A percentile compares a stretch with the other conserved stretches of the same genome.
Conservation (phyloP, 2,797 vertebrate species). For the Pantherophis vulpinus region DNA sequence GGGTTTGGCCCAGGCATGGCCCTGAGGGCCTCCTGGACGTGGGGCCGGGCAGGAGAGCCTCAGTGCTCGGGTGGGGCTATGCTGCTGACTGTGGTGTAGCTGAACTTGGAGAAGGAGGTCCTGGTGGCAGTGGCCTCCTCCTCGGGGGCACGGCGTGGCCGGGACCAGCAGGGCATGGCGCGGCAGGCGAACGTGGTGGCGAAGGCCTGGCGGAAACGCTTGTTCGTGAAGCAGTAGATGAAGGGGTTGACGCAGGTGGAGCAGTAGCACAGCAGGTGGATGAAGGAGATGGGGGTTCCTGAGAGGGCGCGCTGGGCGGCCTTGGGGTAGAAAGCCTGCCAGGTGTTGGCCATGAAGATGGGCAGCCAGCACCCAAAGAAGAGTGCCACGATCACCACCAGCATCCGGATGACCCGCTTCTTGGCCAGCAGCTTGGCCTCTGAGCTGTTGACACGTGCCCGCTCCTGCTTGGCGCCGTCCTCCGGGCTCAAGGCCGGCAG, state of each 20-base stretch:
- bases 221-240: constrained; percentile 99
- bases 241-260: constrained; percentile 92
- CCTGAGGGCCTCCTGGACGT: rapidly evolving
- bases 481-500: constrained; percentile 77
- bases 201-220: constrained; percentile 89
- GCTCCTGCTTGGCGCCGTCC: constrained; percentile 61
- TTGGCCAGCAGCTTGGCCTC: constrained; percentile 90
- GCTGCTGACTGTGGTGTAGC: constrained; percentile 94
- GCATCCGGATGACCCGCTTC: constrained; percentile 92
- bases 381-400: constrained; percentile 88
- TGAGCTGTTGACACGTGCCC: constrained; percentile 77
- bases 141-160: constrained; percentile 54
- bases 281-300: constrained; percentile 91
- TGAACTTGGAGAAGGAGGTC: constrained; percentile 88
- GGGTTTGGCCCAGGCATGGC: constrained; percentile 57
- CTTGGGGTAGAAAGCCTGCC: constrained; percentile 83
- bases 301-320: constrained; percentile 80
- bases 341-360: constrained; percentile 89
- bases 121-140: constrained; percentile 78
- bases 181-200: constrained; percentile 82
- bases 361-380: constrained; percentile 98
- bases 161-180: constrained; percentile 59
- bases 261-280: constrained; percentile 88
- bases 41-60: not conserved
- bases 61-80: constrained; percentile 64